Evolutionary conservation across 2,113 vertebrate species (phyloP), one percentile per base, ranked within the genome.

Genomic region (Malurus melanocephalus): DNA sequence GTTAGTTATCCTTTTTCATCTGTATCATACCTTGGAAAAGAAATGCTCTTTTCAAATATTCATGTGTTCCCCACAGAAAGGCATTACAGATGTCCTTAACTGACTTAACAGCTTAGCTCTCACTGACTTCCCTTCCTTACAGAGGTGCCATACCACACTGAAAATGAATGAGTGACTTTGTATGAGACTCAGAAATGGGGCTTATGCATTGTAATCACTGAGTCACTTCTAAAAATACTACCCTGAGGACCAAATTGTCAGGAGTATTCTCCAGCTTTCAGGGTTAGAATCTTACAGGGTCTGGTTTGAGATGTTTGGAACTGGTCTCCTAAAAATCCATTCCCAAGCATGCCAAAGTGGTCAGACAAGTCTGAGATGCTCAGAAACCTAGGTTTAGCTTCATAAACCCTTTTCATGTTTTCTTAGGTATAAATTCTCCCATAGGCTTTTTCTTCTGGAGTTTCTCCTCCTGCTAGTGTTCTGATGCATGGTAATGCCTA

Each of bases 1-100:
- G 94, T 95, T 62, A 98, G 79, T 83, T 88, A 94, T 46, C 97
- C 96, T 86, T 90, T 95, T n/a, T 85, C 94, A 80, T 96, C 88
- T 14, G 85, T 79, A 93, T 98, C 97, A 60, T 96, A 98, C 94
- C 97, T 98, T 90, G 49, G 48, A 91, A 91, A 89, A 92, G 16
- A 90, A 79, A 94, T 33, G 51, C 33, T 82, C 13, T 57, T 66
- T 84, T 94, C 1, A 87, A 95, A 93, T 94, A 91, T 93, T 95
- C 69, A 94, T 89, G 51, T 53, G 35, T 69, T 92, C 55, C 65
- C 66, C 86, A 86, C 1, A 88, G 74, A 78, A 90, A 93, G 55
- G 12, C 86, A 91, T 78, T 89, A 65, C 68, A 61, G 53, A 93
- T 80, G 61, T 93, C 66, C 85, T 92, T 75, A 91, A 86, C 73